Percentiles rank a stretch among this genome's conserved stretches.
Conservation (phyloP, 2,113 vertebrate species). For the Seriola aureovittata region DNA sequence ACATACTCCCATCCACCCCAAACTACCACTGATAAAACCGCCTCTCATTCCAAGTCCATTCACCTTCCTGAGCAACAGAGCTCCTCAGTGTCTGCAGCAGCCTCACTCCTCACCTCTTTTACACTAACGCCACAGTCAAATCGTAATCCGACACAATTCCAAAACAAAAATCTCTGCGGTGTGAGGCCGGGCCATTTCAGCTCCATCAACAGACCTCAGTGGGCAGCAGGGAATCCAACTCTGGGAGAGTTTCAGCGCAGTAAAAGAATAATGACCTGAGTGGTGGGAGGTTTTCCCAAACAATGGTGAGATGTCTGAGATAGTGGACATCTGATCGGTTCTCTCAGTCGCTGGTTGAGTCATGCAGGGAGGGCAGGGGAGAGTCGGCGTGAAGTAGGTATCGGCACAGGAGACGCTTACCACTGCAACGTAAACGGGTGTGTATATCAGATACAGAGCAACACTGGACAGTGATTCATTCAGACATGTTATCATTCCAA, state of each 20-base stretch:
- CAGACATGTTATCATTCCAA: no score
- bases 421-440: slow-evolving; percentile 24
- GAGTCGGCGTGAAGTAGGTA: slow-evolving; percentile 21
- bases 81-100: slow-evolving; percentile 40
- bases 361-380: slow-evolving; percentile 6
- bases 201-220: slow-evolving; percentile 53
- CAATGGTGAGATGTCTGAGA: slow-evolving; percentile 50
- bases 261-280: slow-evolving; percentile 59
- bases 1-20: background rate
- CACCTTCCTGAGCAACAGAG: slow-evolving; percentile 41
- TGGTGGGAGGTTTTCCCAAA: slow-evolving; percentile 60
- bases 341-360: slow-evolving; percentile 9
- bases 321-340: slow-evolving; percentile 58
- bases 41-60: background rate
- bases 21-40: background rate
- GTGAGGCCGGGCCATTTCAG: slow-evolving; percentile 28
- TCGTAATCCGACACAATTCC: slow-evolving; percentile 59
- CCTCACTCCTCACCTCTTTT: slow-evolving; percentile 54
- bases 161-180: slow-evolving; percentile 51
- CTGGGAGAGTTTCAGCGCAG: slow-evolving; percentile 52
- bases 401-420: slow-evolving; percentile 38
- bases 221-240: slow-evolving; percentile 49
- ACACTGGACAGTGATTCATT: background rate
- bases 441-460: background rate
- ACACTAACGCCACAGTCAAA: slow-evolving; percentile 10